These are phyloP conservation scores for Plecotus auritus DNA, from an alignment of 2,113 vertebrate genomes.

Conservation along the genomic window DNA sequence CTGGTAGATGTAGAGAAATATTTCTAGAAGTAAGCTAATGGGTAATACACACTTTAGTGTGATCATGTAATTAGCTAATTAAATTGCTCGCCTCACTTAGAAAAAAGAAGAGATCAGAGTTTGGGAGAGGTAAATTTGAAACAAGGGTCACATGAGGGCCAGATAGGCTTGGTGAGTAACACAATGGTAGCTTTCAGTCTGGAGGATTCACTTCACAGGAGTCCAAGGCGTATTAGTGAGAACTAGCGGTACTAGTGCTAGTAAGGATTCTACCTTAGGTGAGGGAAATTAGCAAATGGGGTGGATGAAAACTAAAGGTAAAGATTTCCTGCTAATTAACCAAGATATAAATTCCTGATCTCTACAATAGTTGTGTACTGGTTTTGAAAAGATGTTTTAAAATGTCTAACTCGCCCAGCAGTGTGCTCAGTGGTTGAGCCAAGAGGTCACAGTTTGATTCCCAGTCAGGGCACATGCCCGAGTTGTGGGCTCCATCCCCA, in stretches of 20 bases:
- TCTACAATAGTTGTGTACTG: neutral
- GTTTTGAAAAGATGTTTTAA: neutral
- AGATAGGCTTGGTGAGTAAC: neutral
- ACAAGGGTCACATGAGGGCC: too few relatives aligned
- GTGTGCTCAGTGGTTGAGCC: too few relatives aligned
- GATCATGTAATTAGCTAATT: neutral
- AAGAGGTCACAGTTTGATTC: too few relatives aligned
- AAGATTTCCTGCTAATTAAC: neutral
- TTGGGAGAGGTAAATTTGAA: neutral
- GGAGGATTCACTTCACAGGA: neutral
- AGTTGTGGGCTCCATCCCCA: too few relatives aligned
- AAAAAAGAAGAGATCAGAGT: neutral
- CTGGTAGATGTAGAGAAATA: neutral
- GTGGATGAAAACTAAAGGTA: neutral
- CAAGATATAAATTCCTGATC: neutral
- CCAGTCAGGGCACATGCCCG: too few relatives aligned
- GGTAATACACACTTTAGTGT: neutral
- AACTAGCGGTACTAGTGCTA: accelerated
- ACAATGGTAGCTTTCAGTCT: neutral
- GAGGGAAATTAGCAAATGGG: neutral
- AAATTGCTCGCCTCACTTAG: neutral
- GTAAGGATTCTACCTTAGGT: neutral
- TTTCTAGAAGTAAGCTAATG: neutral
- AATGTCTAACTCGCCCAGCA: neutral
- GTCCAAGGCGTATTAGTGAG: neutral